Evolutionary conservation across 2,888 invertebrate species (phyloP), one percentile per base, ranked within the genome.

Genomic region (Notodonta ziczac): DNA sequence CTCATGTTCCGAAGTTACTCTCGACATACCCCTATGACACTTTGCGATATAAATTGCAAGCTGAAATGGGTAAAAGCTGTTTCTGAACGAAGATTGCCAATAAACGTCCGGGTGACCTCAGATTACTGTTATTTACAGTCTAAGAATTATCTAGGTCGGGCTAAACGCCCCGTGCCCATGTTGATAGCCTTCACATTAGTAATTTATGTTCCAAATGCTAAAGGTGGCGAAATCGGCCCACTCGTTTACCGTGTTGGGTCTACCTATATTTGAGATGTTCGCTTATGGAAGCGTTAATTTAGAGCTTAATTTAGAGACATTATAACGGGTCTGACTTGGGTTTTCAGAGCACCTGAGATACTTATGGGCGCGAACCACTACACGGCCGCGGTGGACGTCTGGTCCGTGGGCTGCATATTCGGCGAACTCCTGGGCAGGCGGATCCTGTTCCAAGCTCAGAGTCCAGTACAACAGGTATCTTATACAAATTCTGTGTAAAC

Each of bases 331-430:
- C 5, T 46, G 13, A 46, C n/a, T n/a, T 46, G 8, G 52, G 40
- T 60, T 91, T 89, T 5, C 90, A 94, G 99, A 72, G 99, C 99
- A 32, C 99, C 99, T 0, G 99, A 99, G 94, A 98, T 99, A 80
- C 95, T 99, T 66, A 99, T 99, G 99, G 99, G 99, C 42, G 98
- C 99, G 42, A 97, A 97, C 79, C 98, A 99, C 87, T 99, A 99
- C 93, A 97, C 98, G 8, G 97, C 97, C 10, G 98, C 99, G 5
- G 98, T 99, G 55, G 99, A 99, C 88, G 98, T 99, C 60, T 99
- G 99, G 99, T 98, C 98, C 53, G 99, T 99, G 55, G 99, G 99
- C 56, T 99, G 99, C 92, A 99, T 99, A 89, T 99, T 99, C 87
- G 99, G 99, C 50, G 99, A 99, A 88, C 95, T 99, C 65, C 95